phyloP scores from a whole-genome alignment of 2,797 vertebrate genomes.

The Botia almorhae region DNA sequence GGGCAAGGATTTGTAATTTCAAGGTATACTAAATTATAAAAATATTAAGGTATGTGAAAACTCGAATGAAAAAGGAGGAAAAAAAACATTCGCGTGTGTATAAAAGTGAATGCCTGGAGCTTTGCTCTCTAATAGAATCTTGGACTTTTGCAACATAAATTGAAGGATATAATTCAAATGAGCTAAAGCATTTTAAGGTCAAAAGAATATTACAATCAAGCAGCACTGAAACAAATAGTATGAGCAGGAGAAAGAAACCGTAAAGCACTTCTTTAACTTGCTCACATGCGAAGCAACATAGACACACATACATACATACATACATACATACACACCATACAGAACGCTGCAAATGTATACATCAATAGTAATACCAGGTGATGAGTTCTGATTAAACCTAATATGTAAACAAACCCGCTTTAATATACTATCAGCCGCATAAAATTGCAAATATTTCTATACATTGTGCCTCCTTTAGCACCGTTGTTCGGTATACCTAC shows the following conservation, averaged over 20 bases:
- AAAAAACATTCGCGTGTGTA: slow-evolving; percentile 25
- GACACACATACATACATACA: not conserved
- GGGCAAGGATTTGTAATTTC: slow-evolving; percentile 58
- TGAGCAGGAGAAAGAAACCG: slow-evolving; percentile 9
- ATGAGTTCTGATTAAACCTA: not conserved
- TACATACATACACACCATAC: not conserved
- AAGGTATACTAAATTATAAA: slow-evolving; percentile 55
- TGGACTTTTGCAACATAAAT: slow-evolving; percentile 48
- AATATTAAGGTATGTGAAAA: slow-evolving; percentile 52
- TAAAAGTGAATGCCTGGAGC: slow-evolving; percentile 51
- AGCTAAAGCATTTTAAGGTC: slow-evolving; percentile 48
- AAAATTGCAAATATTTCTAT: not conserved
- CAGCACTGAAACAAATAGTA: slow-evolving; percentile 19
- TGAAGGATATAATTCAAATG: slow-evolving; percentile 49
- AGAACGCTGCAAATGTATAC: not conserved
- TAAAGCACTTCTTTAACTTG: slow-evolving; percentile 6
- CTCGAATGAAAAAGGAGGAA: not conserved
- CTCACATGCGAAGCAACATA: not conserved
- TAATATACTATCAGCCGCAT: not conserved
- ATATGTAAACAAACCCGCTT: not conserved
- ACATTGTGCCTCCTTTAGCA: not conserved
- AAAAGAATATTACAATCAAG: slow-evolving; percentile 36
- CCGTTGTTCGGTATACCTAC: not conserved
- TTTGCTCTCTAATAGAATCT: slow-evolving; percentile 53
- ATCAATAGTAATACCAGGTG: not conserved